Conservation (phyloP, 2,888 invertebrate genomes). For the Andrena marginata region DNA sequence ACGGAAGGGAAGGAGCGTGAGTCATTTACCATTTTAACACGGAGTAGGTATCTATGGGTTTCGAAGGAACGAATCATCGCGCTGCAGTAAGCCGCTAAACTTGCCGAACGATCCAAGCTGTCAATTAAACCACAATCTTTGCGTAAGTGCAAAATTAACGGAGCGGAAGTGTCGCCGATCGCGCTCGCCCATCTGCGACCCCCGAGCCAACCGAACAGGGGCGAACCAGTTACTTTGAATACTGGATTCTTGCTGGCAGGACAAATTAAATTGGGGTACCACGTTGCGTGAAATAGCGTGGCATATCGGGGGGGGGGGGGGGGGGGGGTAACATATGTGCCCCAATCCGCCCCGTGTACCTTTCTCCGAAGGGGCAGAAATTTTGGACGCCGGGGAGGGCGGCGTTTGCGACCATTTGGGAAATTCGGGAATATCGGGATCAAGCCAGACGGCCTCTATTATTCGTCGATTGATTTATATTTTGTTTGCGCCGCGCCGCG, state of each 20-base stretch:
- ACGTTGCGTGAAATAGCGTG: constrained; percentile 79
- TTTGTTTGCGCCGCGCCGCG: constrained; percentile 79
- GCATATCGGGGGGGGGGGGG: constrained; percentile 64
- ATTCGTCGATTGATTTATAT: constrained; percentile 84
- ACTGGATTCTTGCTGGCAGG: constrained; percentile 53
- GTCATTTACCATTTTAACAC: too few species aligned
- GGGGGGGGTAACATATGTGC: constrained; percentile 77
- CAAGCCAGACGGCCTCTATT: constrained; percentile 77
- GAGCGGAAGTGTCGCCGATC: neutral
- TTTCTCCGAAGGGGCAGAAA: constrained; percentile 69
- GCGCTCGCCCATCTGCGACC: constrained; percentile 24
- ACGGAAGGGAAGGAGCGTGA: too few species aligned
- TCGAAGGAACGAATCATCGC: neutral
- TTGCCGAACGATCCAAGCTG: too few species aligned
- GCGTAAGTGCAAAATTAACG: constrained; percentile 1
- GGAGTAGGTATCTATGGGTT: neutral
- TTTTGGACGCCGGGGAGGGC: constrained; percentile 67
- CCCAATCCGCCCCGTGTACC: constrained; percentile 63
- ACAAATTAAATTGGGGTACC: constrained; percentile 75
- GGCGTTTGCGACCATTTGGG: constrained; percentile 81
- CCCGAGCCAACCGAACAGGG: neutral
- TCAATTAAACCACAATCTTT: neutral
- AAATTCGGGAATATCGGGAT: constrained; percentile 82
- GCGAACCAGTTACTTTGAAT: constrained; percentile 44
- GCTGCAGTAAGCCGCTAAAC: too few species aligned